phyloP scores from a whole-genome alignment of 1,140 invertebrate genomes.

The Harpegnathos saltator region DNA sequence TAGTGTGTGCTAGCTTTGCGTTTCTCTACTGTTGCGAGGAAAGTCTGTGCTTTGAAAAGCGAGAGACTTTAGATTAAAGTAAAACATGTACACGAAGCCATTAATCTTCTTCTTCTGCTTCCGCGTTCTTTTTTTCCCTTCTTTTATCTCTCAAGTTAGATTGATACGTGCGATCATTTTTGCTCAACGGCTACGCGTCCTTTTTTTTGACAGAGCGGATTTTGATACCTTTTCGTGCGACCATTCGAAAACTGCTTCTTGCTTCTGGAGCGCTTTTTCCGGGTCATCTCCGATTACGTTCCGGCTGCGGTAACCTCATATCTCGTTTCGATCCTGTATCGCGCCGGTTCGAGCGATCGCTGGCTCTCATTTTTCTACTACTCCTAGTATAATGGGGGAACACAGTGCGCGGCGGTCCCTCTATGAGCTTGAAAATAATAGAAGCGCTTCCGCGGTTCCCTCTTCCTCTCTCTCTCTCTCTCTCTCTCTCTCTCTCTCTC shows the following conservation, averaged over 20 bases:
- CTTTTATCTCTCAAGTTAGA: neutral
- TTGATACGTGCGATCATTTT: neutral
- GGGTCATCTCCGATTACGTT: conserved; percentile 60
- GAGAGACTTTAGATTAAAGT: neutral
- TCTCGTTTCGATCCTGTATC: conserved; percentile 53
- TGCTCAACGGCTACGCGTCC: neutral
- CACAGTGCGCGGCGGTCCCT: conserved; percentile 48
- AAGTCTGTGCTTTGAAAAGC: neutral
- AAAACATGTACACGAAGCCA: neutral
- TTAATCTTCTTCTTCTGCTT: neutral
- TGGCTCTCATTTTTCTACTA: conserved; percentile 49
- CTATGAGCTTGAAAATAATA: conserved; percentile 61
- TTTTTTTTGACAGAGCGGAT: conserved; percentile 9
- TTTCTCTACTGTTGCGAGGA: neutral
- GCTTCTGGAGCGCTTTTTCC: conserved; percentile 53
- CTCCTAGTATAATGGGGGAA: conserved; percentile 53
- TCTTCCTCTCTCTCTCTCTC: neutral
- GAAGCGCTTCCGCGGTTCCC: conserved; percentile 17
- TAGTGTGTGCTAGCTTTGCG: too few species aligned
- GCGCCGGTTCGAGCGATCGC: conserved; percentile 53
- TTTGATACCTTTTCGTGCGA: conserved; percentile 25
- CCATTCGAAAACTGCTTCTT: conserved; percentile 43
- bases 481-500: neutral
- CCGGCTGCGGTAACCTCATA: conserved; percentile 35
- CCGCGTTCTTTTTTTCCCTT: neutral